These are phyloP conservation scores for Augochlorella aurata DNA, from an alignment of 2,888 invertebrate species.

Conservation along the genomic window DNA sequence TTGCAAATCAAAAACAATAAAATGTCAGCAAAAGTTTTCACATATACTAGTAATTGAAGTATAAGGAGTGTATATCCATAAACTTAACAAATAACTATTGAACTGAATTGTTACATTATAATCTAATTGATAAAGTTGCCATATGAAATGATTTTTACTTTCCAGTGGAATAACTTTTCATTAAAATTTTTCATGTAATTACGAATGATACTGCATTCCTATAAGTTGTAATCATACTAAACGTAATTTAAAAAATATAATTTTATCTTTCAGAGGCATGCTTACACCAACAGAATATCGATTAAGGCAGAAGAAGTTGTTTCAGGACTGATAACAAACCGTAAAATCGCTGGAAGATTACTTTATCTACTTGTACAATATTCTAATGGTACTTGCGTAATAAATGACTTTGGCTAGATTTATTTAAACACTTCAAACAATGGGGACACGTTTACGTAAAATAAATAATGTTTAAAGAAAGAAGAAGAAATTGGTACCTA, in stretches of 20 bases:
- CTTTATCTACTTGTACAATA: not conserved
- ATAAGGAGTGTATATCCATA: no score
- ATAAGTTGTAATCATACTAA: not conserved
- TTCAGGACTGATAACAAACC: conserved; percentile 43
- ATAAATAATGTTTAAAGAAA: not conserved
- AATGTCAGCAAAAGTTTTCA: no score
- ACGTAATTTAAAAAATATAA: not conserved
- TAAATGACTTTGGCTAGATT: conserved; percentile 15
- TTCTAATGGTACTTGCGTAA: conserved; percentile 17
- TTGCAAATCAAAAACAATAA: no score
- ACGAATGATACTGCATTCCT: not conserved
- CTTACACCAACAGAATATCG: conserved; percentile 88
- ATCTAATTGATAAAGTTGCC: no score
- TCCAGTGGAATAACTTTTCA: not conserved
- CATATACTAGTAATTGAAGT: no score
- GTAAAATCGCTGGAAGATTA: not conserved
- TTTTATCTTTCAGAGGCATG: conserved; percentile 84
- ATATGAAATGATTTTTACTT: not conserved
- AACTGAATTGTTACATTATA: no score
- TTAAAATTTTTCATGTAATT: not conserved
- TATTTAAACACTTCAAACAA: conserved; percentile 8
- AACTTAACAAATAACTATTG: no score
- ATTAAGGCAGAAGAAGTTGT: conserved; percentile 83
- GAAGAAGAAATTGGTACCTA: not conserved
- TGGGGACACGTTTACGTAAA: not conserved